phyloP scores from a whole-genome alignment of 2,113 vertebrate genomes.

The Colius striatus region DNA sequence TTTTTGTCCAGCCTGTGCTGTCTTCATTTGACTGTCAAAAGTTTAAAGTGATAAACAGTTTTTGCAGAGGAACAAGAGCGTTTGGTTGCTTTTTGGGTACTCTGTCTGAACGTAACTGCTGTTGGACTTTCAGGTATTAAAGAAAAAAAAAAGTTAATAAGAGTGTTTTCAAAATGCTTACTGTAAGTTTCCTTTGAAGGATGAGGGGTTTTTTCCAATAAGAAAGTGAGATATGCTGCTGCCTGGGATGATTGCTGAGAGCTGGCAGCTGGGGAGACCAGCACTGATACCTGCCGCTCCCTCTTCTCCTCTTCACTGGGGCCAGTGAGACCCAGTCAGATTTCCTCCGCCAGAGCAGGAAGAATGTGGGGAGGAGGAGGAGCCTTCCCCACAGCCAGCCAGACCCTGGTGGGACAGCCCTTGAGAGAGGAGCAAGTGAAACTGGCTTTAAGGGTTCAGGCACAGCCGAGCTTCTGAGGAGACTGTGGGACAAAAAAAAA shows the following conservation, averaged over 20 bases:
- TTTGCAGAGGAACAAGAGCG: background rate
- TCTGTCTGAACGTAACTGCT: background rate
- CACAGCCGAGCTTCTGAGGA: background rate
- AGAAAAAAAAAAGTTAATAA: background rate
- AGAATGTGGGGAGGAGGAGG: background rate
- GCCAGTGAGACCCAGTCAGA: too few relatives aligned
- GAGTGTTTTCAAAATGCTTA: background rate
- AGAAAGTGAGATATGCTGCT: background rate
- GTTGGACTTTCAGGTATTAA: background rate
- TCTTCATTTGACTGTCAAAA: background rate
- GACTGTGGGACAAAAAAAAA: background rate
- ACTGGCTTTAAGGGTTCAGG: background rate
- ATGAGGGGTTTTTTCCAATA: background rate
- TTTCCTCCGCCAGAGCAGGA: background rate
- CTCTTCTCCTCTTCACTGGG: background rate
- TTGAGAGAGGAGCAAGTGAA: accelerated
- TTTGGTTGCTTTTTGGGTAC: background rate
- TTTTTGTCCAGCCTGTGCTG: background rate
- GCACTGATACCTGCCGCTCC: background rate
- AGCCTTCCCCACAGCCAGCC: background rate
- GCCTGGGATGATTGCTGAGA: background rate
- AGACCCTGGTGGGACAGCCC: background rate
- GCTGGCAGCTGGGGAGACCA: background rate
- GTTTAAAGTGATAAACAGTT: background rate
- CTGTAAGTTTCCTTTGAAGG: background rate